Conservation (phyloP, 2,113 vertebrate genomes). For the Chlorodrepanis virens region DNA sequence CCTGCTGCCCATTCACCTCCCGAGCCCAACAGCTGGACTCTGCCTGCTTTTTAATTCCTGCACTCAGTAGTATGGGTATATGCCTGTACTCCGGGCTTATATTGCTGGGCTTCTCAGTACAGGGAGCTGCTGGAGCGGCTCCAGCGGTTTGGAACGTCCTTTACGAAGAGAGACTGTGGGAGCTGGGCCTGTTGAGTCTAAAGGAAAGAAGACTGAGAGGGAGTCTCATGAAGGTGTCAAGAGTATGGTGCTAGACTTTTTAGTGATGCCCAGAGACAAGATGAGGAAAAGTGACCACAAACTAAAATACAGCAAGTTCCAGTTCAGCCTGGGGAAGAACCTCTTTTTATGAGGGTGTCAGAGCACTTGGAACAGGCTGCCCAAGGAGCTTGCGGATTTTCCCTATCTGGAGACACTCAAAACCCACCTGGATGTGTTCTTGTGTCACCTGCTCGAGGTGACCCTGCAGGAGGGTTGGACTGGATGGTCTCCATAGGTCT, state of each 20-base stretch:
- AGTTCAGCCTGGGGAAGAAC: not conserved
- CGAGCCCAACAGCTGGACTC: not conserved
- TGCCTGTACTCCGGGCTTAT: rapidly evolving
- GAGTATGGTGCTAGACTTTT: not conserved
- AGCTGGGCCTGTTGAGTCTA: not conserved
- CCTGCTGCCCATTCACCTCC: not conserved
- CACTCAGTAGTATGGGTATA: rapidly evolving
- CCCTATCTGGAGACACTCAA: not conserved
- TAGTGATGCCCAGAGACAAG: not conserved
- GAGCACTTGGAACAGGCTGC: not conserved
- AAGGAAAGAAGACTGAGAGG: not conserved
- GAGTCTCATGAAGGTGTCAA: not conserved
- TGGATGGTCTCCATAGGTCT: not conserved
- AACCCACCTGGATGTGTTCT: not conserved
- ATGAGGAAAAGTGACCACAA: not conserved
- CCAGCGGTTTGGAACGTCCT: not conserved
- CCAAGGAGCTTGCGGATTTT: not conserved
- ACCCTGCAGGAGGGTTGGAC: not conserved
- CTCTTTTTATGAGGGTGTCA: not conserved
- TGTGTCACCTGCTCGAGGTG: not conserved
- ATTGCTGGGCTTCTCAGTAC: rapidly evolving
- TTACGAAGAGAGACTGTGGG: too few relatives aligned
- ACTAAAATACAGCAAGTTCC: not conserved
- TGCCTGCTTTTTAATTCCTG: not conserved
- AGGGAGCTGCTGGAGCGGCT: not conserved